phyloP scores from a whole-genome alignment of 1,140 invertebrate species.

The Neelides sp. region DNA sequence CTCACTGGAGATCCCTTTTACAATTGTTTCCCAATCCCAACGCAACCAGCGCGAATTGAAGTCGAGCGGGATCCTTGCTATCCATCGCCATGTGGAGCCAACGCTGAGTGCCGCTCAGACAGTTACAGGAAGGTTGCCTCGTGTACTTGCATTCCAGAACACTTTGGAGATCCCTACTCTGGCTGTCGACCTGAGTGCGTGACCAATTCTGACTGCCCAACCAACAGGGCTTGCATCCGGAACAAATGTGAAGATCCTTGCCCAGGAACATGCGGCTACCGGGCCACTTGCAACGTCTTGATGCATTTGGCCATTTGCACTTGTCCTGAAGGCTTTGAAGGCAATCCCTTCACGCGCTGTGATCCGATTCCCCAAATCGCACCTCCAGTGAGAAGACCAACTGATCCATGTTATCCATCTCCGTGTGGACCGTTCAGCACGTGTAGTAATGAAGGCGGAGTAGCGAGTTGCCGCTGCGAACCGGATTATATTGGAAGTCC shows the following conservation, averaged over 20 bases:
- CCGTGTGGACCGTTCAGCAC: slow-evolving; percentile 63
- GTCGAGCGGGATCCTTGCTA: slow-evolving; percentile 51
- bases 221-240: slow-evolving; percentile 33
- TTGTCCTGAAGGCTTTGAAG: slow-evolving; percentile 51
- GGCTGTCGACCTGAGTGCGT: slow-evolving; percentile 50
- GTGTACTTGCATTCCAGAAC: slow-evolving; percentile 53
- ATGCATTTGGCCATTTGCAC: slow-evolving; percentile 60
- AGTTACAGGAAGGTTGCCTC: slow-evolving; percentile 40
- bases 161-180: slow-evolving; percentile 54
- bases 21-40: slow-evolving; percentile 38
- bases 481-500: slow-evolving; percentile 51
- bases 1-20: slow-evolving; percentile 61
- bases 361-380: slow-evolving; percentile 8
- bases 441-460: slow-evolving; percentile 51
- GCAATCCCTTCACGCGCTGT: slow-evolving; percentile 60
- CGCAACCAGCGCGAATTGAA: slow-evolving; percentile 7
- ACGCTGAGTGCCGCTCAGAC: slow-evolving; percentile 35
- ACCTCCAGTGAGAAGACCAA: slow-evolving; percentile 45
- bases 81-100: slow-evolving; percentile 62
- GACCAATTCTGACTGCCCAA: slow-evolving; percentile 36
- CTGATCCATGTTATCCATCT: slow-evolving; percentile 55
- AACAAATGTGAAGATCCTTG: slow-evolving; percentile 31
- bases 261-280: slow-evolving; percentile 35
- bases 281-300: slow-evolving; percentile 52
- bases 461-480: slow-evolving; percentile 54